Conservation (phyloP, 2,797 vertebrate genomes). For the Periophthalmus magnuspinnatus region DNA sequence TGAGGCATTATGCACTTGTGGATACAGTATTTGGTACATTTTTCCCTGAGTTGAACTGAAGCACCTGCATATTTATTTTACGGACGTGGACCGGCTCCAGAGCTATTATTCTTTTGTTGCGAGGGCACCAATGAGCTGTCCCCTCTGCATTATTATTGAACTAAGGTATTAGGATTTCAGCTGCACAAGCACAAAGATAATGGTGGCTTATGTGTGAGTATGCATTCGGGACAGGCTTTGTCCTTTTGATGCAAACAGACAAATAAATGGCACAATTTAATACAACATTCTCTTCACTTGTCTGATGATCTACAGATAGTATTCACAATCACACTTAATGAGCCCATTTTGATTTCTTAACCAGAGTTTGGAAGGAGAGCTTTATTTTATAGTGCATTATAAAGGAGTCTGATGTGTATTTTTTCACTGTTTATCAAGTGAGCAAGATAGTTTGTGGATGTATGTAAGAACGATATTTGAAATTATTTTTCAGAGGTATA, state of each 20-base stretch:
- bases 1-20: conserved; percentile 77
- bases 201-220: conserved; percentile 94
- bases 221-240: conserved; percentile 88
- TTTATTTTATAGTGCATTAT: neutral
- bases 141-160: conserved; percentile 94
- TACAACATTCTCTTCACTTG: conserved; percentile 54
- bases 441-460: neutral
- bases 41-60: conserved; percentile 62
- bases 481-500: too few relatives aligned
- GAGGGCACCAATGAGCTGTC: conserved; percentile 74
- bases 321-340: neutral
- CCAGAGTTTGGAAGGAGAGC: neutral
- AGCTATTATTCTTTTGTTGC: conserved; percentile 69
- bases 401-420: neutral
- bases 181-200: conserved; percentile 98
- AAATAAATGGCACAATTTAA: conserved; percentile 74
- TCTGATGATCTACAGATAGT: conserved; percentile 13
- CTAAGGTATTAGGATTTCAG: conserved; percentile 94
- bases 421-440: neutral
- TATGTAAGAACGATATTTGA: neutral
- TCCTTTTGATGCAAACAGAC: conserved; percentile 92
- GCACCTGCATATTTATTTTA: conserved; percentile 71
- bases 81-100: conserved; percentile 56
- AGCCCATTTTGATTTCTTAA: neutral
- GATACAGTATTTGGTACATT: conserved; percentile 68